Evolutionary conservation across 2,888 invertebrate species (phyloP), one percentile per base, ranked within the genome.

Genomic region (Lissonota sp.): DNA sequence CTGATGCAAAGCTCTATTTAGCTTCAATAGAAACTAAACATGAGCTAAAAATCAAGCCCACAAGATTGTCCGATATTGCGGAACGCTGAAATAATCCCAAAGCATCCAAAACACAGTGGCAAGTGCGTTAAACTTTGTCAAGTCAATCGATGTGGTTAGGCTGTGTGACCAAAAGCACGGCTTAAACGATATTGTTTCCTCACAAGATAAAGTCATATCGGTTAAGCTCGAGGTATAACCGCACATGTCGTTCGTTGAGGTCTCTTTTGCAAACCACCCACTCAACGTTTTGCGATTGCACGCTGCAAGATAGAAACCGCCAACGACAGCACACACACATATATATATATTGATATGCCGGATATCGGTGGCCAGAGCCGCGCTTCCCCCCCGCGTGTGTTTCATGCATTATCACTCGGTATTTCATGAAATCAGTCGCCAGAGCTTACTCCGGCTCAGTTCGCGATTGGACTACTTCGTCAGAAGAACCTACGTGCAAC

Each of bases 361-460:
- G 84, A 88, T 88, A 87, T 85, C 83, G 80, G 72, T 72, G 67
- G 69, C 70, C 78, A 71, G 51, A 72, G 70, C 16, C 53, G 57
- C 55, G 67, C 62, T 44, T 64, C 51, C 60, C 40, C 39, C 69
- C 53, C 53, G 26, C 39, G 83, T 82, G 75, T 7, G 10, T 60
- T 84, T 84, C 80, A 84, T 83, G 88, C 87, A 87, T 89, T 87
- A 89, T 88, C 89, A 87, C 85, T 88, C 82, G 85, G 86, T 87
- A 89, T 89, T 91, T 90, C 86, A 88, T 88, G 83, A 91, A 90
- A 91, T 90, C 90, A 90, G 90, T 89, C 88, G 88, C 82, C 85
- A 85, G 87, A 88, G 86, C 86, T 85, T 86, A 84, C 84, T 85
- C 85, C 83, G 85, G 83, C 86, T 87, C 89, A 86, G 88, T 89